These are phyloP conservation scores for Phaethornis superciliosus DNA, from an alignment of 2,113 vertebrate species.

Conservation along the genomic window DNA sequence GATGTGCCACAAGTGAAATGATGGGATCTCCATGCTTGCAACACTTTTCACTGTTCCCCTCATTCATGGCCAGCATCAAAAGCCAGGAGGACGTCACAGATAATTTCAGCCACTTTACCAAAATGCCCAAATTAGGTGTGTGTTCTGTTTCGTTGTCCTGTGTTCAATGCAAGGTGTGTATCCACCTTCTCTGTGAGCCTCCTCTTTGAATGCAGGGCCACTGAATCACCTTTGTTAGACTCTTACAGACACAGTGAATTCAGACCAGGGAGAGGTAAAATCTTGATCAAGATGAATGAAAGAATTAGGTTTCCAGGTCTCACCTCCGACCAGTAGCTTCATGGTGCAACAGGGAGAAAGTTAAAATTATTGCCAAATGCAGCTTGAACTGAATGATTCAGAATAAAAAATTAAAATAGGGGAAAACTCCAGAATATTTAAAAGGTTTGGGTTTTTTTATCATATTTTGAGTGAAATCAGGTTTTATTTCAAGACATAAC, in stretches of 20 bases:
- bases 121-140: neutral
- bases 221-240: neutral
- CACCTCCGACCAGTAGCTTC: constrained; percentile 5
- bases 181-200: neutral
- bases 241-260: neutral
- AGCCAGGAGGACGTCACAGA: neutral
- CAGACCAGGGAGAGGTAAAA: neutral
- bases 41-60: neutral
- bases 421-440: neutral
- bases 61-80: neutral
- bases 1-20: neutral
- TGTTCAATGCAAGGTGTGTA: neutral
- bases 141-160: neutral
- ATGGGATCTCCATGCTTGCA: neutral
- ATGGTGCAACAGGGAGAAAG: neutral
- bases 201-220: neutral
- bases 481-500: constrained; percentile 18
- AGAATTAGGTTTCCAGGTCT: neutral
- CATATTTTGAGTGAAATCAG: constrained; percentile 27
- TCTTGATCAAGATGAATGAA: constrained; percentile 42
- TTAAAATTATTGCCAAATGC: constrained; percentile 42
- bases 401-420: neutral
- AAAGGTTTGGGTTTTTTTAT: neutral
- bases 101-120: neutral
- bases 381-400: constrained; percentile 16